These are phyloP conservation scores for Chironomus riparius DNA, from an alignment of 2,888 invertebrate species.

Conservation along the genomic window DNA sequence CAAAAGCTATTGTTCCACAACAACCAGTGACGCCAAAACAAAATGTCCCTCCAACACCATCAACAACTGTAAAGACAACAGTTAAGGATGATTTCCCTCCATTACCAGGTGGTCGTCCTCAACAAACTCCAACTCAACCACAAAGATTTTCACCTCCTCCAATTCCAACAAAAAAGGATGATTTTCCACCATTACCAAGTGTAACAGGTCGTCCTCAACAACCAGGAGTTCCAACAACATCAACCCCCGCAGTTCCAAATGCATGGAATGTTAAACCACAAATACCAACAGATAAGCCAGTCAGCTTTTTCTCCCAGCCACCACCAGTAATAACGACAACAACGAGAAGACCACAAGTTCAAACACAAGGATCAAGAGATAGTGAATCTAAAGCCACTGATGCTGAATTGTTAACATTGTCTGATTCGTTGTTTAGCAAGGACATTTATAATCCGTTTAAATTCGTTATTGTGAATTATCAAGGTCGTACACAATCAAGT, in stretches of 20 bases:
- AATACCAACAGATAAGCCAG: conserved; percentile 7
- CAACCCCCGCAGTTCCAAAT: background rate
- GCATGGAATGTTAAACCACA: conserved; percentile 4
- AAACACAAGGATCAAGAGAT: conserved; percentile 27
- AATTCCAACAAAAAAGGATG: background rate
- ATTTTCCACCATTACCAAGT: conserved; percentile 16
- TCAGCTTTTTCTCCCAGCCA: background rate
- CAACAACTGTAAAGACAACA: background rate
- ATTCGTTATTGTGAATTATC: conserved; percentile 61
- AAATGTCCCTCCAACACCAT: background rate
- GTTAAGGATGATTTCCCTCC: conserved; percentile 12
- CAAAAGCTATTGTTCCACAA: background rate
- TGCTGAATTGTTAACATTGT: conserved; percentile 55
- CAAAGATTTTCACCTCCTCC: background rate
- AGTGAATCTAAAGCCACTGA: conserved; percentile 44
- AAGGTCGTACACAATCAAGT: conserved; percentile 62
- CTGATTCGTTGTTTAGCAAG: conserved; percentile 61
- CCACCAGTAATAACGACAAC: background rate
- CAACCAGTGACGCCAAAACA: background rate
- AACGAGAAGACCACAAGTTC: background rate
- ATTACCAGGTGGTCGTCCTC: background rate
- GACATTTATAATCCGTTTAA: conserved; percentile 66
- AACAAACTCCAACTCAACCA: background rate
- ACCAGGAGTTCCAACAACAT: background rate
- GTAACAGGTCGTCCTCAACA: background rate